A percentile compares a stretch with the other conserved stretches of the same genome.
Conservation (phyloP, 2,888 invertebrate genomes). For the Mantis religiosa region DNA sequence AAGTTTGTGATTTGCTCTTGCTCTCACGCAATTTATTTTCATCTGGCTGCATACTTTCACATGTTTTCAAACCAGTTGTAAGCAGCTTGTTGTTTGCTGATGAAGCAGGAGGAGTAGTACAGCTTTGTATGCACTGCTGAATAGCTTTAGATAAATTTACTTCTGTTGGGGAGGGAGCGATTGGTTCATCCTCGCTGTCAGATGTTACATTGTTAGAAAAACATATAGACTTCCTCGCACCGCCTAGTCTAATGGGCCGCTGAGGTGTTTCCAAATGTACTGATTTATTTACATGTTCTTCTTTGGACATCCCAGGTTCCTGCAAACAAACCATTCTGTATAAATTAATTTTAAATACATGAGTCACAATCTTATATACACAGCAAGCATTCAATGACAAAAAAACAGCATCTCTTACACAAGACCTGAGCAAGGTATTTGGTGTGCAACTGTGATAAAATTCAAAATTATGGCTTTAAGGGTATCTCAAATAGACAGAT, state of each 20-base stretch:
- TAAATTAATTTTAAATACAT: background rate
- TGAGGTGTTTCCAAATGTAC: background rate
- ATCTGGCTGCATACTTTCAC: background rate
- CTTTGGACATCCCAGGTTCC: background rate
- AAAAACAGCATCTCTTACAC: no score
- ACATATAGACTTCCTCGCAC: background rate
- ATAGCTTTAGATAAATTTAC: background rate
- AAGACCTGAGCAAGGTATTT: no score
- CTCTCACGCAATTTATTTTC: background rate
- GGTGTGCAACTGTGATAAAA: no score
- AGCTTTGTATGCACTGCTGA: background rate
- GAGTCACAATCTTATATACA: no score
- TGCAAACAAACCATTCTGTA: background rate
- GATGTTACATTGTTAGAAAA: background rate
- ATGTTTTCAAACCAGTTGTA: background rate
- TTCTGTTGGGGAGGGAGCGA: background rate
- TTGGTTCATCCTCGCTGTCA: background rate
- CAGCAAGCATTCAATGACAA: no score
- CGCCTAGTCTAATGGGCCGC: background rate
- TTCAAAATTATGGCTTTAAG: no score
- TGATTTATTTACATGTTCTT: background rate
- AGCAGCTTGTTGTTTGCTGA: background rate
- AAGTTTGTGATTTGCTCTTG: background rate
- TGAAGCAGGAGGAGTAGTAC: background rate
- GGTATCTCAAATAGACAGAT: no score